Percentiles rank a stretch among this genome's conserved stretches.
phyloP scores from a whole-genome alignment of 2,797 vertebrate species.

The Loris lydekkerianus region DNA sequence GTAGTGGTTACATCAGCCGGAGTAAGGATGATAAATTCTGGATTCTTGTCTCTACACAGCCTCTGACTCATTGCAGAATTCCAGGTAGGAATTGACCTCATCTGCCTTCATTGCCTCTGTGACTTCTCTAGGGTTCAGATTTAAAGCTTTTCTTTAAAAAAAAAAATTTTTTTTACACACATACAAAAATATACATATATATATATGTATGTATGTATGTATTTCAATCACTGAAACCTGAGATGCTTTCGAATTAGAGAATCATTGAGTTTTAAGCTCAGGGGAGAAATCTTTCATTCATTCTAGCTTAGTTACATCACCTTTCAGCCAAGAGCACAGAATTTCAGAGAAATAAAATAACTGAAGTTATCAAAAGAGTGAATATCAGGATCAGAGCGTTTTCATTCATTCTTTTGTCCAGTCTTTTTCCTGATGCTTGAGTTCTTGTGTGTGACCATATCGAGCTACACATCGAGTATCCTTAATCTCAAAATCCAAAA shows the following conservation, averaged over 20 bases:
- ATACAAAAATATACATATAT: no score
- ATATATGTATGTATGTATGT: no score
- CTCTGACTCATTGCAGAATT: conserved; percentile 66
- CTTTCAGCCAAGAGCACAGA: neutral
- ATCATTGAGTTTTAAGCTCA: neutral
- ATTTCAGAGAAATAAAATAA: conserved; percentile 37
- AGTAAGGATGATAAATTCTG: conserved; percentile 71
- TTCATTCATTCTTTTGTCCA: neutral
- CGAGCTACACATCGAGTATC: neutral
- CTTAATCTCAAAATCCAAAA: neutral
- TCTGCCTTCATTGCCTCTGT: neutral
- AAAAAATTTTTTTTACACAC: neutral
- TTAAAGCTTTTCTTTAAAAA: conserved; percentile 8
- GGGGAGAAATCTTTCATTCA: conserved; percentile 11
- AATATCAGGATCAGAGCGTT: neutral
- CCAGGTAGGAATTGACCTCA: conserved; percentile 15
- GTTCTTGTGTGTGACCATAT: neutral
- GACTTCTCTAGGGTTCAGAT: neutral
- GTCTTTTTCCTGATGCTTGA: neutral
- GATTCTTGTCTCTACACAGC: conserved; percentile 39
- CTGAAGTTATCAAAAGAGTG: neutral
- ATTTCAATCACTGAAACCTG: neutral
- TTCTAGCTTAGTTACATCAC: conserved; percentile 21
- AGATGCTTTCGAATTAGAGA: conserved; percentile 40
- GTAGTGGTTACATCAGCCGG: conserved; percentile 76